Conservation (phyloP, 2,113 vertebrate genomes). For the Labeo catla region DNA sequence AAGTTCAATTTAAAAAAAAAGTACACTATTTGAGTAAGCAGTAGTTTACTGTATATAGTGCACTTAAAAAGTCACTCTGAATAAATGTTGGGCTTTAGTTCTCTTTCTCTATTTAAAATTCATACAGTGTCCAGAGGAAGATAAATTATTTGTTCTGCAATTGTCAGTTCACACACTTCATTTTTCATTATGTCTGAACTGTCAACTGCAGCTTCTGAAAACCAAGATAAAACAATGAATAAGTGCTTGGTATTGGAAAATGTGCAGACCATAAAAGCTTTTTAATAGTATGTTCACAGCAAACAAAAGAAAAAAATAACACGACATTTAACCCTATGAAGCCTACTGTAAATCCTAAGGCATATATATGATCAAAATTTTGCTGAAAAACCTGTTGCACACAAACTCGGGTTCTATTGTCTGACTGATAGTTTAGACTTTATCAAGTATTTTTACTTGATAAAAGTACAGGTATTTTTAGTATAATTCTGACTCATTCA, state of each 20-base stretch:
- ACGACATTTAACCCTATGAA: not conserved
- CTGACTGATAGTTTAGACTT: too few species aligned
- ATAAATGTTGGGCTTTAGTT: not conserved
- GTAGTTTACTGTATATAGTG: not conserved
- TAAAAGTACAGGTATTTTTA: too few species aligned
- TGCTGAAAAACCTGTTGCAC: too few species aligned
- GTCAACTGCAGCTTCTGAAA: slow-evolving; percentile 8
- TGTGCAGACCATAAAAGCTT: not conserved
- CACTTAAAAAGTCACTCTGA: not conserved
- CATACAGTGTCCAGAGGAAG: not conserved
- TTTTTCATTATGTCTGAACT: not conserved
- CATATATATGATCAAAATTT: not conserved
- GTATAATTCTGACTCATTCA: too few species aligned
- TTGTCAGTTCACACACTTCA: not conserved
- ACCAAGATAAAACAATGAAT: not conserved
- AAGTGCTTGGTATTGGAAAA: not conserved
- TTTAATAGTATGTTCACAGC: not conserved
- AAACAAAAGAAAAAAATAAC: not conserved
- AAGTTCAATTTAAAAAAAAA: too few species aligned
- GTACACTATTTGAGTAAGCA: too few species aligned
- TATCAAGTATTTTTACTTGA: too few species aligned
- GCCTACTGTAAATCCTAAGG: not conserved
- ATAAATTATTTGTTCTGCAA: not conserved
- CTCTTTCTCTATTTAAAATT: not conserved
- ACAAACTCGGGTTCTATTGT: too few species aligned